Base-by-base conservation (phyloP, 2,888 invertebrate species). In the Nephrocerus scutellatus region DNA sequence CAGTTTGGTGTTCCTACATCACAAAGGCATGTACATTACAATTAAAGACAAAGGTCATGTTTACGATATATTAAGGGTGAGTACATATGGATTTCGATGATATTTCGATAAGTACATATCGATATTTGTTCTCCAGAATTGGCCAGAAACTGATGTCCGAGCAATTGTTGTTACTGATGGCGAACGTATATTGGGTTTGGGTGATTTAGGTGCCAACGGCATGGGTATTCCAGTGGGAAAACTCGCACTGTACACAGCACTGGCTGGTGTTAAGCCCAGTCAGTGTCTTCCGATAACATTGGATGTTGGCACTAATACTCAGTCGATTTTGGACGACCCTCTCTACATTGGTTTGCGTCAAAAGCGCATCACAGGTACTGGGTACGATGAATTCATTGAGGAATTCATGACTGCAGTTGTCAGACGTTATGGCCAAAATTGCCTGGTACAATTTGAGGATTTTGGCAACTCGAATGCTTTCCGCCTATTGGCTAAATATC, bases 211-310 rank as follows among this genome's bases (percentile, higher is more conserved):
- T 6, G 90, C 88, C 1, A 84, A 87, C 61, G 96, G 96, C 6
- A 96, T 96, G 91, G 96, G 95, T 48, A 96, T 96, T 59, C 95
- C 96, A 3, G 82, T 93, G 30, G 96, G 96, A 48, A 96, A 97
- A 71, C 72, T 97, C 51, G 78, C 93, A 3, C 74, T 97, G 9
- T 97, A 97, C 74, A 93, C 95, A 6, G 95, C 93, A 1, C 73
- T 96, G 36, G 95, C 90, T 19, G 93, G 92, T 36, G 87, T 97
- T 56, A 88, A 88, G 60, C 96, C 96, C 1, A 80, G 86, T 53
- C 86, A 92, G 67, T 90, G 90, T 61, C 74, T 96, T 43, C 96
- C 96, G 14, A 81, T 97, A 53, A 84, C 87, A 2, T 72, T 96
- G 13, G 75, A 95, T 60, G 91, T 90, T 28, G 91, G 91, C 34